phyloP scores from a whole-genome alignment of 2,888 invertebrate species.

The Chrysolina americana region DNA sequence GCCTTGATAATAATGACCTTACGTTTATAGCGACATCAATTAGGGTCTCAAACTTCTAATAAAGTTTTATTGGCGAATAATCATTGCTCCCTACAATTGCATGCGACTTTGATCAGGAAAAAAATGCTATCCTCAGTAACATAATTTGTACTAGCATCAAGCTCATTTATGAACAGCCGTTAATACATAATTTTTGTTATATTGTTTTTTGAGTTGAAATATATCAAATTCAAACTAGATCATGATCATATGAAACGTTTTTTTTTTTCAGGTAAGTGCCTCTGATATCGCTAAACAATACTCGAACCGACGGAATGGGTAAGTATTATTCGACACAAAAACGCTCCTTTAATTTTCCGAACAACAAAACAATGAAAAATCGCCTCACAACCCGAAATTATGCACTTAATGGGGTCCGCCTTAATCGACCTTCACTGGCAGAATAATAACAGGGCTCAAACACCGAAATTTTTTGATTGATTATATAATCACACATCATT shows the following conservation, averaged over 20 bases:
- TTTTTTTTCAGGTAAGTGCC: slow-evolving; percentile 24
- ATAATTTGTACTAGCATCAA: too few relatives aligned
- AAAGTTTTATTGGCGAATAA: slow-evolving; percentile 43
- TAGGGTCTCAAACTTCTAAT: slow-evolving; percentile 37
- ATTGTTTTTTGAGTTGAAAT: too few relatives aligned
- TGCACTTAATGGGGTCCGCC: slow-evolving; percentile 27
- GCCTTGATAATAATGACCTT: slow-evolving; percentile 34
- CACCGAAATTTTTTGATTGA: slow-evolving; percentile 33
- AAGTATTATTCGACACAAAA: neutral
- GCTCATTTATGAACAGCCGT: too few relatives aligned
- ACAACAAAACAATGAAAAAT: slow-evolving; percentile 13
- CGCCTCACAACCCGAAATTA: slow-evolving; percentile 24
- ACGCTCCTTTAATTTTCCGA: neutral
- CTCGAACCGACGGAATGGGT: neutral
- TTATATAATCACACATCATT: slow-evolving; percentile 34
- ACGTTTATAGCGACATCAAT: slow-evolving; percentile 37
- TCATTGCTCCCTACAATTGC: slow-evolving; percentile 14
- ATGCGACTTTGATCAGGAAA: slow-evolving; percentile 3
- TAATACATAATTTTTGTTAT: too few relatives aligned
- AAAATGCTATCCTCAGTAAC: neutral
- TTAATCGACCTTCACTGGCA: neutral
- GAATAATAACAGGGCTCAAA: slow-evolving; percentile 33
- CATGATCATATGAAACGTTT: too few relatives aligned
- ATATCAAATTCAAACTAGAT: too few relatives aligned
- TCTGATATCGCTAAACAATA: neutral